These are phyloP conservation scores for Prosopocoilus inquinatus DNA, from an alignment of 2,888 invertebrate species.

Conservation along the genomic window DNA sequence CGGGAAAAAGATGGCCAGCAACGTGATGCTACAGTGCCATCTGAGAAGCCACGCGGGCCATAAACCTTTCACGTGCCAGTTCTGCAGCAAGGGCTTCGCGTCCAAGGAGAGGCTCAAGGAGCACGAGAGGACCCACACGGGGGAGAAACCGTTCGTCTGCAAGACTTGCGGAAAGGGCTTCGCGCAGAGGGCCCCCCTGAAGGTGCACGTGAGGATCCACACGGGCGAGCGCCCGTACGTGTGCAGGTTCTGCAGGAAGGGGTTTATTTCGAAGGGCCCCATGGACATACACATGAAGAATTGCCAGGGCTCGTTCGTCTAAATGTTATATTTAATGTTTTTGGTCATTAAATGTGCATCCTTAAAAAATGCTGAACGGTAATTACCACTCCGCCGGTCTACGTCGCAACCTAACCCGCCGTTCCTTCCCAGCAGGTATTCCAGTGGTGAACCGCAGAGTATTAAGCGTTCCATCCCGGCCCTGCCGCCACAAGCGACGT, in stretches of 20 bases:
- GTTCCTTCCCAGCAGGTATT: too few relatives aligned
- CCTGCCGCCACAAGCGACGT: too few relatives aligned
- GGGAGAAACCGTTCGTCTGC: slow-evolving; percentile 25
- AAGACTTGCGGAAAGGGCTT: slow-evolving; percentile 31
- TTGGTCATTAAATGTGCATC: too few relatives aligned
- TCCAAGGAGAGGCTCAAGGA: slow-evolving; percentile 26
- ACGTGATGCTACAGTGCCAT: too few relatives aligned
- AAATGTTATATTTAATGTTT: too few relatives aligned
- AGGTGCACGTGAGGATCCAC: slow-evolving; percentile 60
- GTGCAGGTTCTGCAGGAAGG: slow-evolving; percentile 41
- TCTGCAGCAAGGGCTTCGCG: slow-evolving; percentile 54
- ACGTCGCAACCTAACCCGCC: too few relatives aligned
- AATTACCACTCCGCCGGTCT: too few relatives aligned
- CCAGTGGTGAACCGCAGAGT: too few relatives aligned
- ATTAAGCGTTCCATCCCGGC: too few relatives aligned
- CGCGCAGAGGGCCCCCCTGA: slow-evolving; percentile 58
- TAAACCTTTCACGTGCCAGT: slow-evolving; percentile 49
- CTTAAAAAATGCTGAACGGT: too few relatives aligned
- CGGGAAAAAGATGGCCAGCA: too few relatives aligned
- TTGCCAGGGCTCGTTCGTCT: slow-evolving; percentile 28
- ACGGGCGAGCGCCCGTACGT: slow-evolving; percentile 61
- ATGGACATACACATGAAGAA: slow-evolving; percentile 41
- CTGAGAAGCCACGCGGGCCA: slow-evolving; percentile 28
- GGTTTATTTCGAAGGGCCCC: slow-evolving; percentile 42
- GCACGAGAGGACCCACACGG: slow-evolving; percentile 24